A percentile compares a stretch with the other conserved stretches of the same genome.
These are phyloP conservation scores for Sandelia bainsii DNA, from an alignment of 2,797 vertebrate species.

Conservation along the genomic window DNA sequence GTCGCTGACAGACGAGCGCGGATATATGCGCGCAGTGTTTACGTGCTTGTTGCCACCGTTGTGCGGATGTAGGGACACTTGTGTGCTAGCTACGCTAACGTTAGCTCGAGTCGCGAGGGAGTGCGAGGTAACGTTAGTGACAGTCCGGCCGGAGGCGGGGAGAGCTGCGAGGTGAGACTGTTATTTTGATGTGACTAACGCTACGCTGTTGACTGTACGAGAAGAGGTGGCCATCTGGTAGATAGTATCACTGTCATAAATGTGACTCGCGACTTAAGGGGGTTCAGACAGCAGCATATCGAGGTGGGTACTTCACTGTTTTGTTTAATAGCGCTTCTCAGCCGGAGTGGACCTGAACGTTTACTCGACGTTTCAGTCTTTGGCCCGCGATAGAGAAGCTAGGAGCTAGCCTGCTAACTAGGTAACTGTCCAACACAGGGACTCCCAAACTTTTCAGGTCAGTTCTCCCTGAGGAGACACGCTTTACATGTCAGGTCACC, in stretches of 20 bases:
- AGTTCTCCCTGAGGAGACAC: slow-evolving; percentile 31
- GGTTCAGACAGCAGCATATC: slow-evolving; percentile 12
- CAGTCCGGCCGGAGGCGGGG: slow-evolving; percentile 77
- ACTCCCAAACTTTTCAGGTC: slow-evolving; percentile 71
- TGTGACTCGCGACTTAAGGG: not conserved
- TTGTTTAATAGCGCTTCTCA: slow-evolving; percentile 23
- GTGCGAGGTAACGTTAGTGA: slow-evolving; percentile 52
- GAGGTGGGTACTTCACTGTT: slow-evolving; percentile 34
- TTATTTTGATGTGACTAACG: slow-evolving; percentile 73
- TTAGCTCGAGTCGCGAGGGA: slow-evolving; percentile 64
- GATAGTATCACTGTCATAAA: slow-evolving; percentile 40
- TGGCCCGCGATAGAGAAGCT: slow-evolving; percentile 70
- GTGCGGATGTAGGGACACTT: slow-evolving; percentile 53
- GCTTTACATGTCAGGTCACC: not conserved
- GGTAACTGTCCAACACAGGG: slow-evolving; percentile 56
- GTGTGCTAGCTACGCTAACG: slow-evolving; percentile 73
- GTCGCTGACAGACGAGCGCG: not conserved
- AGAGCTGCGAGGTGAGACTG: slow-evolving; percentile 72
- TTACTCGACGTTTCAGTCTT: slow-evolving; percentile 68
- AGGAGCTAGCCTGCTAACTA: slow-evolving; percentile 76
- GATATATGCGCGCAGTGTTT: not conserved
- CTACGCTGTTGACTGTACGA: slow-evolving; percentile 58
- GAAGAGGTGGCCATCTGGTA: slow-evolving; percentile 47
- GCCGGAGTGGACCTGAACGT: slow-evolving; percentile 61
- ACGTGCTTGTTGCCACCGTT: slow-evolving; percentile 22